Percentiles rank a stretch among this genome's conserved stretches.
phyloP scores from a whole-genome alignment of 2,113 vertebrate genomes.

The Osmerus eperlanus region DNA sequence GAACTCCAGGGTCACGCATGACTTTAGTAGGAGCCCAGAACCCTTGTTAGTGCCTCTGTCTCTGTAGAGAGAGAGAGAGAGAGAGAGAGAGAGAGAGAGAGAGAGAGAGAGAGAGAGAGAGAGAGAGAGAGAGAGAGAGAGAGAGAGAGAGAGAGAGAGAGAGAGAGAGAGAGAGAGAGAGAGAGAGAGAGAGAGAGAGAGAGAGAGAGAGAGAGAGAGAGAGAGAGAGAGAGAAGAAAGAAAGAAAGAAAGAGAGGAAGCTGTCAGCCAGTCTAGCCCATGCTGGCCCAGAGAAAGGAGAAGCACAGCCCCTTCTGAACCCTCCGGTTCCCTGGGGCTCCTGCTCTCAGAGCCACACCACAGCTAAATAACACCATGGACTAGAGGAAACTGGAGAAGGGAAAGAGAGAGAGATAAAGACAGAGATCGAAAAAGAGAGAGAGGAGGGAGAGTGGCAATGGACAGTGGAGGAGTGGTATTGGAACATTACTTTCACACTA shows the following conservation, averaged over 20 bases:
- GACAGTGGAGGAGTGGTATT: conserved; percentile 22
- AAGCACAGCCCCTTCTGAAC: too few species aligned
- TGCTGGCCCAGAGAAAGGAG: too few species aligned
- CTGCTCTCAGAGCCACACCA: neutral
- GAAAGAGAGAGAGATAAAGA: neutral
- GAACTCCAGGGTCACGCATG: conserved; percentile 24
- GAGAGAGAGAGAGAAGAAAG: conserved; percentile 8
- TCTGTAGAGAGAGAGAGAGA: conserved; percentile 17
- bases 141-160: conserved; percentile 17
- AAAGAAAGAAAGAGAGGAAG: too few species aligned
- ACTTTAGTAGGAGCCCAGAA: conserved; percentile 43
- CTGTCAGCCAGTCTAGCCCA: too few species aligned
- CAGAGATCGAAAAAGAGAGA: neutral
- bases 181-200: conserved; percentile 16
- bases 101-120: neutral
- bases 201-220: neutral
- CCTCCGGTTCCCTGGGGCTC: too few species aligned
- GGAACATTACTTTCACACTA: neutral
- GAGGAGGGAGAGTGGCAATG: neutral
- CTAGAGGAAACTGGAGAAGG: conserved; percentile 8
- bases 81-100: neutral
- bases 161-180: neutral
- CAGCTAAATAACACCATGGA: neutral
- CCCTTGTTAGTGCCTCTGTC: conserved; percentile 24
- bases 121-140: too few species aligned